Base-by-base conservation (phyloP, 2,113 vertebrate genomes). In the Centropus bengalensis region DNA sequence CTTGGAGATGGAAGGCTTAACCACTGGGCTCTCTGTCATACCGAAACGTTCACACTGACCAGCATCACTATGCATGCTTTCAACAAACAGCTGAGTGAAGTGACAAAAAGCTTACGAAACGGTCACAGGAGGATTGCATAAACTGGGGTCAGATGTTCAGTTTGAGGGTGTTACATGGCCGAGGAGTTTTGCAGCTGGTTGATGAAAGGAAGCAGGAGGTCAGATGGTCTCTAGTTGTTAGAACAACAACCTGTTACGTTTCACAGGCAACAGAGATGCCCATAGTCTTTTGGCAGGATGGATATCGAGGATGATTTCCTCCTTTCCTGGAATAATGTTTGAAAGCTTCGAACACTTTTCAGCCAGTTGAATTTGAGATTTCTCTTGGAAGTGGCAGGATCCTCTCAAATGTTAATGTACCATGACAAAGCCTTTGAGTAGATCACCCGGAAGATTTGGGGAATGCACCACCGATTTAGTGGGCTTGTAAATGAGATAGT, bases 61-160 rank as follows among this genome's bases (percentile, higher is more conserved):
- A 63, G 16, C 40, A 19, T 38, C 59, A 62, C 67, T 85, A 77
- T 36, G 78, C 85, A 66, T 47, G 70, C 82, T 93, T 91, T 91
- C 85, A 59, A 80, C 87, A 93, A 94, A 91, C 84, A 89, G 82
- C 30, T 44, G 74, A 91, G 87, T 79, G 81, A 92, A 89, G 93
- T 95, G 95, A 94, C 93, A 96, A 96, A 96, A 93, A 94, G 64
- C 88, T 93, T 94, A 95, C 16, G 44, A 94, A 94, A 93, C 1
- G 0, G 52, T 78, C 90, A 84, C 85, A 69, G 86, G 77, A 88
- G 93, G 88, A 63, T 96, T 96, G 93, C 86, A 93, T 94, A 95
- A 96, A 95, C 93, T 32, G 49, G 73, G 76, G 76, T 97, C 94
- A 94, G 89, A 83, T 94, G 90, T 86, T 91, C 88, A 75, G 5